Base-by-base conservation (phyloP, 2,888 invertebrate genomes). In the Orchestes rusci region DNA sequence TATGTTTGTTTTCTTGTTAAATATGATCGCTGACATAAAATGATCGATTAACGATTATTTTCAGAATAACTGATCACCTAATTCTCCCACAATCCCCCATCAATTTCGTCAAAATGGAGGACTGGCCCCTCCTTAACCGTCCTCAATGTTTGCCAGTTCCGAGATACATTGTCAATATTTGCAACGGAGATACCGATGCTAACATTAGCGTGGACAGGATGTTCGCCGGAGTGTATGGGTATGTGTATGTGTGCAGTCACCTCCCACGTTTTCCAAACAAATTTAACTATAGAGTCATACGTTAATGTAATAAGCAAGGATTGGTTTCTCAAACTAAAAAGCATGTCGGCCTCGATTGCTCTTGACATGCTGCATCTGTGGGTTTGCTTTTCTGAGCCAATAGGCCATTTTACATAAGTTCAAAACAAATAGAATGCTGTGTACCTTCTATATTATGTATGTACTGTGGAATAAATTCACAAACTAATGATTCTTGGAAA, bases 91-190 rank as follows among this genome's bases (percentile, higher is more conserved):
- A n/a, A n/a, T n/a, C n/a, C n/a, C n/a, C n/a, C n/a, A n/a, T n/a
- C n/a, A n/a, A n/a, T n/a, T n/a, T n/a, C n/a, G n/a, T n/a, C n/a
- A n/a, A n/a, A n/a, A n/a, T n/a, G n/a, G n/a, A n/a, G n/a, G n/a
- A n/a, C n/a, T n/a, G n/a, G n/a, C n/a, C n/a, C n/a, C n/a, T n/a
- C n/a, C n/a, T n/a, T n/a, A n/a, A n/a, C n/a, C n/a, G n/a, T n/a
- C n/a, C n/a, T n/a, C n/a, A n/a, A n/a, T 46, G 41, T 46, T 46
- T 46, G 41, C 46, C 33, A 41, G 37, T 32, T 36, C 42, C 46
- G 41, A 41, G 46, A 46, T 46, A 46, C 41, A 45, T 31, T 37
- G 46, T 47, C 38, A 47, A 47, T 47, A 47, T 47, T 47, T 47
- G 43, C 46, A 7, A 32, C 16, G 35, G 18, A 30, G 39, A 43